These are phyloP conservation scores for Porphyrio hochstetteri DNA, from an alignment of 2,113 vertebrate species.

Conservation along the genomic window DNA sequence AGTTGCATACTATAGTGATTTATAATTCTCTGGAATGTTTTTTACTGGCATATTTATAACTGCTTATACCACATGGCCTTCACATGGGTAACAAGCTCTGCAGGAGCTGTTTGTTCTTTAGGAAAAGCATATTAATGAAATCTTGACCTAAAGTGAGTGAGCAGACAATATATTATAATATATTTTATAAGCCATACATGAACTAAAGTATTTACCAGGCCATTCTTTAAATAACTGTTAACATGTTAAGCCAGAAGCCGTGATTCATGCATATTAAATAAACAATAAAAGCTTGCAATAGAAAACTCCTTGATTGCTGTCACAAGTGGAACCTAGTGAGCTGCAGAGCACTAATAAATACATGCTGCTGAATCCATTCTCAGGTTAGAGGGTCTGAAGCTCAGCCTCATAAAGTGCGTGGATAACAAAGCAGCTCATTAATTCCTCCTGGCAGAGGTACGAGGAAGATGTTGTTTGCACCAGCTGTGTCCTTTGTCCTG, in stretches of 20 bases:
- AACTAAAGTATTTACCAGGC: background rate
- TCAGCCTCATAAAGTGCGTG: background rate
- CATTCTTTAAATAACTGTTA: conserved; percentile 13
- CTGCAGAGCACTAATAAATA: background rate
- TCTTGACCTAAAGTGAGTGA: conserved; percentile 32
- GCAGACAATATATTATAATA: background rate
- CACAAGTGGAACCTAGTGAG: background rate
- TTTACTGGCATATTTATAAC: conserved; percentile 61
- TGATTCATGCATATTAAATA: background rate
- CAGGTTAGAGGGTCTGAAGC: background rate
- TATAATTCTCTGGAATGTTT: conserved; percentile 51
- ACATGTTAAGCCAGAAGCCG: background rate
- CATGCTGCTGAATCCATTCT: background rate
- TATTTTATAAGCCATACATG: background rate
- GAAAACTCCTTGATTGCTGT: background rate
- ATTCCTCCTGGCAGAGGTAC: background rate
- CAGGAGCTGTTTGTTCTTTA: conserved; percentile 49
- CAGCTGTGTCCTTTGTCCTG: background rate
- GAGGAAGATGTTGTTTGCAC: background rate
- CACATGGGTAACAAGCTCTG: conserved; percentile 53
- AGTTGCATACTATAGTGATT: conserved; percentile 28
- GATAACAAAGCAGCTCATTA: background rate
- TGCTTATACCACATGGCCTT: conserved; percentile 37
- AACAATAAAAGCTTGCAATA: background rate
- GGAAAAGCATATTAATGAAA: conserved; percentile 26